A percentile compares a stretch with the other conserved stretches of the same genome.
phyloP scores from a whole-genome alignment of 1,140 invertebrate genomes.

The Sitodiplosis mosellana region DNA sequence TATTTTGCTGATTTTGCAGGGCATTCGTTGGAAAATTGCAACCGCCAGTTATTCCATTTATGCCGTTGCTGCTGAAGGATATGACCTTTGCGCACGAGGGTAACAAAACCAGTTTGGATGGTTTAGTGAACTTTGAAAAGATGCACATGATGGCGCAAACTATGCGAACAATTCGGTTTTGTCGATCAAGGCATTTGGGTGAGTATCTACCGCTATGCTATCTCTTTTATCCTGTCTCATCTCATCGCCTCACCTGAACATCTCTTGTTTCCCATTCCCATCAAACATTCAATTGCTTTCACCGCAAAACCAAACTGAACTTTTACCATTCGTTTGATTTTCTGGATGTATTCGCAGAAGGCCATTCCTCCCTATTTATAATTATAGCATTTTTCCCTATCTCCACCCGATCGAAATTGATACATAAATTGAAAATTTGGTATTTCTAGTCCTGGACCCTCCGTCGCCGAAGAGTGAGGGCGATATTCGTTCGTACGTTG shows the following conservation, averaged over 20 bases:
- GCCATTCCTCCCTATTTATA: too few relatives aligned
- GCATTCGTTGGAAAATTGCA: slow-evolving; percentile 55
- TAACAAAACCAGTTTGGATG: slow-evolving; percentile 71
- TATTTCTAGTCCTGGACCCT: slow-evolving; percentile 35
- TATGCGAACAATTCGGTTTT: slow-evolving; percentile 55
- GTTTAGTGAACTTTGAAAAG: slow-evolving; percentile 77
- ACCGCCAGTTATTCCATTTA: slow-evolving; percentile 70
- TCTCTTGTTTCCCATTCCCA: too few relatives aligned
- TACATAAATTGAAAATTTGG: background rate
- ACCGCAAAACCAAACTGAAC: background rate
- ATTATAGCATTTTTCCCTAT: background rate
- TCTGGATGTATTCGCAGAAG: background rate
- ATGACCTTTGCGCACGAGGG: slow-evolving; percentile 82
- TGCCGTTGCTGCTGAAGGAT: slow-evolving; percentile 71
- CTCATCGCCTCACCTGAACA: too few relatives aligned
- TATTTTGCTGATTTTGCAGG: slow-evolving; percentile 18
- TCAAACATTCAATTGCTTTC: background rate
- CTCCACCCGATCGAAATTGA: background rate
- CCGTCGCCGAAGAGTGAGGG: slow-evolving; percentile 46
- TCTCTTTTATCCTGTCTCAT: too few relatives aligned
- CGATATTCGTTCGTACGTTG: slow-evolving; percentile 42
- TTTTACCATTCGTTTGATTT: background rate
- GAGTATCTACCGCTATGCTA: too few relatives aligned
- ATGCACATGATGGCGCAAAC: slow-evolving; percentile 82
- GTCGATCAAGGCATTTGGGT: slow-evolving; percentile 50